Percentiles rank a stretch among this genome's conserved stretches.
phyloP scores from a whole-genome alignment of 2,888 invertebrate species.

The Eubasilissa splendida region DNA sequence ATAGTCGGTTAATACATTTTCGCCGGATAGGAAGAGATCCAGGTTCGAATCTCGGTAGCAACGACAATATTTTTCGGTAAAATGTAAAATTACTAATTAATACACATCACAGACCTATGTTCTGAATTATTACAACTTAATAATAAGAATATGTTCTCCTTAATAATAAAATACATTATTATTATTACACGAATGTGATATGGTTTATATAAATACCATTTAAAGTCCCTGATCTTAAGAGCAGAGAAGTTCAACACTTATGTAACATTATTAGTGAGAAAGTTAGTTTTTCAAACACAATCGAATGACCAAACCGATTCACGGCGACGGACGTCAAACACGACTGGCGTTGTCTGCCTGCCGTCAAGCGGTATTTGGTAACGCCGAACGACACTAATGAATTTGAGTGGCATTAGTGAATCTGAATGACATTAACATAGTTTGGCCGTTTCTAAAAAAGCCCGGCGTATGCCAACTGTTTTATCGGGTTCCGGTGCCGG shows the following conservation, averaged over 20 bases:
- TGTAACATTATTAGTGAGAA: conserved; percentile 13
- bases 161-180: too few relatives aligned
- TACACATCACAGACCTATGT: too few relatives aligned
- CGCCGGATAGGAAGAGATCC: too few relatives aligned
- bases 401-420: conserved; percentile 19
- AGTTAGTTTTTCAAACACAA: conserved; percentile 5
- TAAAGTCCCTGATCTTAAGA: conserved; percentile 3
- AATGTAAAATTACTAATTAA: too few relatives aligned
- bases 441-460: conserved; percentile 6
- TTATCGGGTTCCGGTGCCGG: too few relatives aligned
- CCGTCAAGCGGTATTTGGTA: conserved; percentile 18
- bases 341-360: conserved; percentile 18
- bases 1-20: too few relatives aligned
- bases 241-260: neutral
- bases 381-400: conserved; percentile 7
- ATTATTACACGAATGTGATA: too few relatives aligned
- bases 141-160: too few relatives aligned
- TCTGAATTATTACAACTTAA: too few relatives aligned
- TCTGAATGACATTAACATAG: conserved; percentile 5
- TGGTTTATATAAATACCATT: too few relatives aligned
- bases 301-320: neutral
- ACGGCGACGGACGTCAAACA: neutral
- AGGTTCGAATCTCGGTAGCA: too few relatives aligned
- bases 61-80: too few relatives aligned
- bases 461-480: neutral